A percentile compares a stretch with the other conserved stretches of the same genome.
phyloP scores from a whole-genome alignment of 2,113 vertebrate genomes.

The Pantherophis guttatus region DNA sequence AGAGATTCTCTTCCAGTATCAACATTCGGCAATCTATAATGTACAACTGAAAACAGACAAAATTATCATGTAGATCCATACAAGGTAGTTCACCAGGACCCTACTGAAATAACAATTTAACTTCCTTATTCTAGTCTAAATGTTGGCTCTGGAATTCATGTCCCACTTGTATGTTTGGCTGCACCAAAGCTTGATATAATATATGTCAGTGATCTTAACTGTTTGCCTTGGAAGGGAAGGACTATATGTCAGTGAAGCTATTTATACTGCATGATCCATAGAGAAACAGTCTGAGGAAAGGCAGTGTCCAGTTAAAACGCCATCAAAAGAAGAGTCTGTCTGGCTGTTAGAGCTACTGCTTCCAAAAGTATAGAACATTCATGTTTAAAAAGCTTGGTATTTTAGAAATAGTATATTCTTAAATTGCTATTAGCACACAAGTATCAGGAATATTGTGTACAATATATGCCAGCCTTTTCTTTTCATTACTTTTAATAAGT shows the following conservation, averaged over 20 bases:
- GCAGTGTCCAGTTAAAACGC: background rate
- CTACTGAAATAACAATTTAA: background rate
- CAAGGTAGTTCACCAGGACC: background rate
- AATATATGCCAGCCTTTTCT: constrained; percentile 27
- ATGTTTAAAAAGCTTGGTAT: background rate
- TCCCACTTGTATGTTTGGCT: background rate
- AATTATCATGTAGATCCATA: background rate
- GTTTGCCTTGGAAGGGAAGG: background rate
- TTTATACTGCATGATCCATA: constrained; percentile 31
- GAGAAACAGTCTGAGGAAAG: background rate
- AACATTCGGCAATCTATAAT: background rate
- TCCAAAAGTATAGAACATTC: constrained; percentile 17
- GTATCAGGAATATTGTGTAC: background rate
- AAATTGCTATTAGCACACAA: constrained; percentile 4
- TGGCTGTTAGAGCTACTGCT: constrained; percentile 13
- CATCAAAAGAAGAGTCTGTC: constrained; percentile 14
- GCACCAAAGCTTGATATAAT: background rate
- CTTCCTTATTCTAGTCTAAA: background rate
- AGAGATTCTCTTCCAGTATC: background rate
- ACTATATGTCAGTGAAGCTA: constrained; percentile 16
- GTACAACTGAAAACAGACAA: background rate
- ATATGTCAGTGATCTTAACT: background rate
- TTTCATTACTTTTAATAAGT: background rate
- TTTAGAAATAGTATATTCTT: background rate
- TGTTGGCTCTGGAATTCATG: background rate